phyloP scores from a whole-genome alignment of 2,113 vertebrate species.

The Paralichthys olivaceus region DNA sequence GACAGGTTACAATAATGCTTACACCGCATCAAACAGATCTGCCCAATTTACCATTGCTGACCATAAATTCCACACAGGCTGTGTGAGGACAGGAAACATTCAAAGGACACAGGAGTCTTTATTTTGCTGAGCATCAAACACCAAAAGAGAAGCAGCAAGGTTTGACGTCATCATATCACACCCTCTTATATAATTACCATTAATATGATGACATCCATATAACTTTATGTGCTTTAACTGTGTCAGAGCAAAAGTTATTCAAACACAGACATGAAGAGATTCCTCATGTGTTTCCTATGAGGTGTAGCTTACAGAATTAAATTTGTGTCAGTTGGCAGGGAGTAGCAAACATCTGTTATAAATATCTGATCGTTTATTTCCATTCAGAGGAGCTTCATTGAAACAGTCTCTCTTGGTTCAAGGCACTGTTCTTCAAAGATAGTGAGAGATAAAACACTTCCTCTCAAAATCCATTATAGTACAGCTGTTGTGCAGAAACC shows the following conservation, averaged over 20 bases:
- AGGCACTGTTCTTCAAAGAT: conserved; percentile 54
- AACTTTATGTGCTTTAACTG: background rate
- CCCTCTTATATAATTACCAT: conserved; percentile 21
- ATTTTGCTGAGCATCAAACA: conserved; percentile 21
- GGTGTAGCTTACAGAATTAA: conserved; percentile 7
- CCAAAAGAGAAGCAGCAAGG: background rate
- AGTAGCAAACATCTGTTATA: conserved; percentile 63
- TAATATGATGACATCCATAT: background rate
- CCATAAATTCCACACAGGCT: conserved; percentile 60
- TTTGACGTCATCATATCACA: conserved; percentile 11
- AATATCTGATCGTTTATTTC: conserved; percentile 70
- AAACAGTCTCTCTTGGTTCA: conserved; percentile 37
- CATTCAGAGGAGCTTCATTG: conserved; percentile 58
- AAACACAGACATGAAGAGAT: background rate
- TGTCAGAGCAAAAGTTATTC: background rate
- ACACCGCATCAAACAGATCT: conserved; percentile 70
- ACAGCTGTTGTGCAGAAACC: conserved; percentile 13
- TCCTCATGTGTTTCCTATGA: conserved; percentile 27
- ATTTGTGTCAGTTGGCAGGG: conserved; percentile 15
- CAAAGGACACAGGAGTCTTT: conserved; percentile 40
- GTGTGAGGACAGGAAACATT: conserved; percentile 40
- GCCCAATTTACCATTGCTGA: conserved; percentile 49
- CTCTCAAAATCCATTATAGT: conserved; percentile 17
- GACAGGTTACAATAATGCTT: conserved; percentile 71
- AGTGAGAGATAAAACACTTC: conserved; percentile 38